A percentile compares a stretch with the other conserved stretches of the same genome.
These are phyloP conservation scores for Ochlodes sylvanus DNA, from an alignment of 2,888 invertebrate genomes.

Conservation along the genomic window DNA sequence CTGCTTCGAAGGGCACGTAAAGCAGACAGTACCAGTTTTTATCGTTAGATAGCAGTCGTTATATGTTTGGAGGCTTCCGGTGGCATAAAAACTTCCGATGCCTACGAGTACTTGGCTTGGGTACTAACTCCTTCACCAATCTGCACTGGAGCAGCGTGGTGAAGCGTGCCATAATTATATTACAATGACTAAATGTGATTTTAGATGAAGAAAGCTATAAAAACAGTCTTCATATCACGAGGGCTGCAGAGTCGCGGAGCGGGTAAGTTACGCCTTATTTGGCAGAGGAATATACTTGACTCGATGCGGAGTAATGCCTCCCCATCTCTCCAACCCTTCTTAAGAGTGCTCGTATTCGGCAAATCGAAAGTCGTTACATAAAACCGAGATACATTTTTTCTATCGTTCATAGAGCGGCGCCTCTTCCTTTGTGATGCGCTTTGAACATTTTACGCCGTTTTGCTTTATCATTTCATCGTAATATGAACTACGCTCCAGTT, in stretches of 20 bases:
- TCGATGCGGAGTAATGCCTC: constrained; percentile 71
- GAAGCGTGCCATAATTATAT: too few species aligned
- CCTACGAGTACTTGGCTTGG: too few species aligned
- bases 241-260: constrained; percentile 61
- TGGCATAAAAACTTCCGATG: too few species aligned
- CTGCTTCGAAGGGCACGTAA: too few species aligned
- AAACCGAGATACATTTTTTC: constrained; percentile 74
- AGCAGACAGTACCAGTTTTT: too few species aligned
- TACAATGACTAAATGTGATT: background rate
- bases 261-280: constrained; percentile 78
- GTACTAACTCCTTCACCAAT: too few species aligned
- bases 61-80: too few species aligned
- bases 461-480: constrained; percentile 50
- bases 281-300: constrained; percentile 71
- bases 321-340: constrained; percentile 69
- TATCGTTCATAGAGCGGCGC: constrained; percentile 64
- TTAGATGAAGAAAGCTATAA: constrained; percentile 4
- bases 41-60: too few species aligned
- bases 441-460: constrained; percentile 67
- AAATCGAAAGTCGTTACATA: constrained; percentile 81
- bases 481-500: constrained; percentile 37
- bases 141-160: too few species aligned
- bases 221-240: constrained; percentile 4
- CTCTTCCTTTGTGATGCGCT: constrained; percentile 56
- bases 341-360: constrained; percentile 73